Base-by-base conservation (phyloP, 35 echinoderm and acorn worm genomes). In the Nesometra sesokonis region DNA sequence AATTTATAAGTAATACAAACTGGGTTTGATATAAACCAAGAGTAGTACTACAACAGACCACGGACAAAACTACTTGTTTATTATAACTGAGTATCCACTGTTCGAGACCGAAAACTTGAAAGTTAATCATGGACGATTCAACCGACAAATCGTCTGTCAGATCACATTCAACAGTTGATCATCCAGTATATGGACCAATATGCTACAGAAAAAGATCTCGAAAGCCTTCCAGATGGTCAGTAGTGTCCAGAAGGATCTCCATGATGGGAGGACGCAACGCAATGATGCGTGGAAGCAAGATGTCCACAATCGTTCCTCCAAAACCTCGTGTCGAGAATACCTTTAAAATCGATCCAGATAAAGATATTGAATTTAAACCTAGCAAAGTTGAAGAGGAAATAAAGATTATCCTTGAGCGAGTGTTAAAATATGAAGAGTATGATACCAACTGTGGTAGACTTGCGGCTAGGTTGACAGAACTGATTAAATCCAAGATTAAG, bases 401-500 rank as follows among this genome's bases (percentile, higher is more conserved):
- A 4, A 33, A 78, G 23, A 88, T 93, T 78, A 35, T 97, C 2
- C 32, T 97, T 0, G 89, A 93, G 32, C 82, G 78, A 35, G 80
- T 89, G 23, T 85, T 93, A 47, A 90, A 97, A 67, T 35, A 79
- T 21, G 91, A 97, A 39, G 19, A 85, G 29, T 97, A 97, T 87
- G 86, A 93, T 77, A 35, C 86, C 11, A 31, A 31, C 15, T 83
- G 83, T 46, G 67, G 88, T 13, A 84, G 82, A 9, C 77, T 97
- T 40, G 87, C 91, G 30, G 80, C 80, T 0, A 97, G 46, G 32
- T 80, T 97, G 8, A 84, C 94, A 11, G 94, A 93, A 78, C 86
- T 93, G 83, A 91, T 97, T 78, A 97, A 97, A 40, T 89, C 78
- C 30, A 36, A 89, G 27, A 81, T 93, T 0, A 97, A 97, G 77